Base-by-base conservation (phyloP, 2,113 vertebrate species). In the Pyxicephalus adspersus region DNA sequence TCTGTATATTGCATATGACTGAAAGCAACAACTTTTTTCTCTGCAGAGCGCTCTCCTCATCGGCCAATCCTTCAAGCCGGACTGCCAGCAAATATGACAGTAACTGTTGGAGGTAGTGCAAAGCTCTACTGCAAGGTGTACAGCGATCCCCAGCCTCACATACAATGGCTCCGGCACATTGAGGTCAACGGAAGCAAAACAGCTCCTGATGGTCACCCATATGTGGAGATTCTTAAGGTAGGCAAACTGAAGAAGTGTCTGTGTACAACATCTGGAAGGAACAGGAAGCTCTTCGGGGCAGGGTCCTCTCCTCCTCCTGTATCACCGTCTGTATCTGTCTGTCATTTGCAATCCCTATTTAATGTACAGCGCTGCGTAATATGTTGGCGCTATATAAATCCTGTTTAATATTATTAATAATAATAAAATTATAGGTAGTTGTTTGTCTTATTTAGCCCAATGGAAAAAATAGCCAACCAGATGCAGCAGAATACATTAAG, bases 91-190 rank as follows among this genome's bases (percentile, higher is more conserved):
- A 98, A 99, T 89, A 96, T 95, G 85, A 98, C 95, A 0, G 98
- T 93, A 50, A 95, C 95, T 76, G 91, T 99, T 87, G 98, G 98
- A 73, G 98, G 94, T 82, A 96, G 98, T 0, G 98, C 98, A 83
- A 96, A 98, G 89, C 99, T 99, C 67, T 95, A 95, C 84, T 99
- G 98, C 90, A 99, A 99, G 71, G 97, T 99, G 76, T 99, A 99
- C 88, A 99, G 97, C 0, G 98, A 99, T 85, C 97, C 98, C 0
- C 98, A 99, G 89, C 97, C 98, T 64, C 98, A 99, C 83, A 99
- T 99, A 90, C 98, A 99, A 90, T 99, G 98, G 98, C 92, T 99
- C 57, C 98, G 98, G 84, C 98, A 99, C 89, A 96, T 98, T 0
- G 96, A 98, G 89, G 92, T 99, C 83, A 99, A 99, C 0, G 97